Evolutionary conservation across 1,140 invertebrate species (phyloP).

Genomic region (Fragariocoptes setiger): DNA sequence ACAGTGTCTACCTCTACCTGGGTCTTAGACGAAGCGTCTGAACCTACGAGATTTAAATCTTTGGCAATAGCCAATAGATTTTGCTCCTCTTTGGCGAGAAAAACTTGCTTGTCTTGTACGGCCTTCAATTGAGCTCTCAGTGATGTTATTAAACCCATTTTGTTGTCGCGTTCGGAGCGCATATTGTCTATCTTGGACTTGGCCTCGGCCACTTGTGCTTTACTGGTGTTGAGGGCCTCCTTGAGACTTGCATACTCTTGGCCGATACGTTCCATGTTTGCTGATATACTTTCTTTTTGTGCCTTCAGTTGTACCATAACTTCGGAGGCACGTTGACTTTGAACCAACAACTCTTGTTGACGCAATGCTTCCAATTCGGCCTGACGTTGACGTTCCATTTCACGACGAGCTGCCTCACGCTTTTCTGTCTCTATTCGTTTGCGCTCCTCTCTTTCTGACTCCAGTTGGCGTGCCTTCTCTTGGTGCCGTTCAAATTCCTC

Average conservation of each 20-base stretch:
- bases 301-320: constrained; percentile 58
- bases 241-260: constrained; percentile 16
- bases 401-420: constrained; percentile 36
- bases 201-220: constrained; percentile 39
- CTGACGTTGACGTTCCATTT: constrained; percentile 74
- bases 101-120: constrained; percentile 31
- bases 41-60: constrained; percentile 8
- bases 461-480: constrained; percentile 44
- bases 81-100: constrained; percentile 14
- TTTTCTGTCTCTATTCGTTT: constrained; percentile 24
- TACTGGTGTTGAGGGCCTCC: constrained; percentile 4
- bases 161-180: constrained; percentile 53
- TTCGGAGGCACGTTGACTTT: constrained; percentile 55
- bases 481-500: constrained; percentile 34
- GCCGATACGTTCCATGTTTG: constrained; percentile 41
- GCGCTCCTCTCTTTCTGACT: constrained; percentile 23
- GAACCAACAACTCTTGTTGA: constrained; percentile 44
- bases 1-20: background rate
- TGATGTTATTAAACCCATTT: constrained; percentile 54
- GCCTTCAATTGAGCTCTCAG: constrained; percentile 30
- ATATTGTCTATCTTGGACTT: constrained; percentile 87
- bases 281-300: constrained; percentile 48
- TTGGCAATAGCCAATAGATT: constrained; percentile 10
- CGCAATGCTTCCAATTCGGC: constrained; percentile 84
- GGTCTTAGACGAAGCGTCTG: constrained; percentile 4